Base-by-base conservation (phyloP, 1,140 invertebrate species). In the Euschistus heros region DNA sequence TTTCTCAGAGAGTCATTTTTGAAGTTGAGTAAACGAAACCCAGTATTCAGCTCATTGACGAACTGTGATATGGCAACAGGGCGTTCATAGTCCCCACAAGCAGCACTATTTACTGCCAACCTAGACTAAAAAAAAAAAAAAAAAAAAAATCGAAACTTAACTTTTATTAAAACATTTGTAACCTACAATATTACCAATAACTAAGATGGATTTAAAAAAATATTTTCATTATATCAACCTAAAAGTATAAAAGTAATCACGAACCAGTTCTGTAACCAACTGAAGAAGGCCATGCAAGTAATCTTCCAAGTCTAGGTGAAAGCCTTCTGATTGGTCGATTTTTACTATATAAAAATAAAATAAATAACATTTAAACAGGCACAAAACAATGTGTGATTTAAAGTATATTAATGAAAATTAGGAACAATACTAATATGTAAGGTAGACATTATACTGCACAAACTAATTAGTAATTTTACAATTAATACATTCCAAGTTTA, bases 1-100 rank as follows among this genome's bases (percentile, higher is more conserved):
- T 94, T 94, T 30, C 93, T 78, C 17, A 97, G 76, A 24, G 81
- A 80, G 73, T 96, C 92, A 77, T 96, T 97, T 75, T 96, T 96
- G 20, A 96, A 79, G 74, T 94, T 95, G 17, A 97, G 74, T 33
- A 96, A 76, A 62, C 83, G 82, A 75, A 95, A 96, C 13, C 92
- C 92, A 24, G 89, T 84, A 73, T 92, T 92, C 0, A 97, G 72
- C 74, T 94, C 87, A 67, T 85, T 84, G 1, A 96, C 83, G 72
- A 96, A 95, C 69, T 84, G 82, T 0, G 89, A 86, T 62, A 97
- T 94, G 74, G 87, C 82, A 44, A 89, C 72, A 0, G 92, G 92
- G 26, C 84, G 79, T 46, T 81, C 76, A 70, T 91, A 93, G 74
- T 94, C 85, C 1, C 91, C 92, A 68, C 85, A 82, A 1, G 90